Conservation (phyloP, 2,113 vertebrate genomes). For the Aptenodytes forsteri region DNA sequence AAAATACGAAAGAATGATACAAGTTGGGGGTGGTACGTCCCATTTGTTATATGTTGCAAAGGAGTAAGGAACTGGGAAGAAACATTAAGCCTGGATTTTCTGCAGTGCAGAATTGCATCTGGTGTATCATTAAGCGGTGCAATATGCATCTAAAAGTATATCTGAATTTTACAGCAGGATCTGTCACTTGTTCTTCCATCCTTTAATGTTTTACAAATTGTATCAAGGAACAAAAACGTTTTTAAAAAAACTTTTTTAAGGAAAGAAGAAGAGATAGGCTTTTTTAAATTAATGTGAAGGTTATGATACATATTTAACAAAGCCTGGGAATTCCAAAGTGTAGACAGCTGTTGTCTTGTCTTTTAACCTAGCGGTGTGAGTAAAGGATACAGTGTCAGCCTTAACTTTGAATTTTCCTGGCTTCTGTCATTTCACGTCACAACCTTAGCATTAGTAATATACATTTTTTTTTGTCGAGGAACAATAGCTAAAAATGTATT, state of each 20-base stretch:
- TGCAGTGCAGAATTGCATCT: not conserved
- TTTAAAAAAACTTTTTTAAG: not conserved
- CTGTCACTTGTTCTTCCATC: not conserved
- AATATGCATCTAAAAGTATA: not conserved
- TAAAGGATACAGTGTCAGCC: constrained; percentile 20
- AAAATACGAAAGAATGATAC: not conserved
- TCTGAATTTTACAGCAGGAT: not conserved
- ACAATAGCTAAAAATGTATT: constrained; percentile 71
- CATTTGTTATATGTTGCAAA: not conserved
- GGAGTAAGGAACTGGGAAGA: not conserved
- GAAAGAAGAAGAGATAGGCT: not conserved
- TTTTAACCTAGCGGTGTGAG: not conserved
- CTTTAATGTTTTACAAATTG: not conserved
- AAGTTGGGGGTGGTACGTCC: not conserved
- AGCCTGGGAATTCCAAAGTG: constrained; percentile 15
- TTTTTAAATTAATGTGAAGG: not conserved
- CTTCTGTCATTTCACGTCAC: constrained; percentile 53
- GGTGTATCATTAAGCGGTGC: not conserved
- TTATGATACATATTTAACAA: constrained; percentile 35
- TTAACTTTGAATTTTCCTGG: constrained; percentile 42
- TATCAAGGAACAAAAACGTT: not conserved
- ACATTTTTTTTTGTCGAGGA: constrained; percentile 43
- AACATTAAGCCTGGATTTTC: not conserved
- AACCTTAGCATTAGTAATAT: constrained; percentile 65
- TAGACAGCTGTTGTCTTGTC: constrained; percentile 36